Conservation (phyloP, 2,888 invertebrate genomes). For the Augiades crinisus region DNA sequence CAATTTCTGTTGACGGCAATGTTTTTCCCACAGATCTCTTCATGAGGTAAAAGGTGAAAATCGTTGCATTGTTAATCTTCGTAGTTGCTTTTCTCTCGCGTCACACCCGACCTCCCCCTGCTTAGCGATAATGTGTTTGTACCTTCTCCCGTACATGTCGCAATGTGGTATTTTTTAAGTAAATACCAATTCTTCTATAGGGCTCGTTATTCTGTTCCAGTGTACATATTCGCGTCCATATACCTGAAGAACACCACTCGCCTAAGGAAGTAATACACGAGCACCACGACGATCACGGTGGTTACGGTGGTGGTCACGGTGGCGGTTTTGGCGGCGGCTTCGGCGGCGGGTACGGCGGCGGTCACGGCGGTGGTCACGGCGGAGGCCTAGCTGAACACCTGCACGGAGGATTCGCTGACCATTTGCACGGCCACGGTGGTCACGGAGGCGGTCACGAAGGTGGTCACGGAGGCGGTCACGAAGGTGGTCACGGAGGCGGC, state of each 20-base stretch:
- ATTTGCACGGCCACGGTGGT: slow-evolving; percentile 42
- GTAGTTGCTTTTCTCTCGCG: slow-evolving; percentile 54
- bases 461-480: slow-evolving; percentile 24
- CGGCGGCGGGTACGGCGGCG: slow-evolving; percentile 42
- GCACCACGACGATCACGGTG: slow-evolving; percentile 57
- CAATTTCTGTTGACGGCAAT: slow-evolving; percentile 61
- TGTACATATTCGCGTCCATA: slow-evolving; percentile 80
- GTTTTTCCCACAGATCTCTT: slow-evolving; percentile 65
- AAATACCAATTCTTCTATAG: neutral
- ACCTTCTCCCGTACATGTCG: slow-evolving; percentile 26
- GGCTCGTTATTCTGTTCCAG: slow-evolving; percentile 56
- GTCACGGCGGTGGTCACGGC: slow-evolving; percentile 42
- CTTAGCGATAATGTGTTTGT: slow-evolving; percentile 50
- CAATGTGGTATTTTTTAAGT: slow-evolving; percentile 24
- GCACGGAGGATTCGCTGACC: slow-evolving; percentile 57
- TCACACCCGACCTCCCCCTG: slow-evolving; percentile 51
- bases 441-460: slow-evolving; percentile 27
- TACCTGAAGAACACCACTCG: slow-evolving; percentile 74
- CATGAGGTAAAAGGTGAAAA: slow-evolving; percentile 74
- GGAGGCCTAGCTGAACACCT: slow-evolving; percentile 46
- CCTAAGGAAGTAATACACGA: slow-evolving; percentile 72
- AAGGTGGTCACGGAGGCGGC: slow-evolving; percentile 25
- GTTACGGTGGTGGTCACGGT: slow-evolving; percentile 42
- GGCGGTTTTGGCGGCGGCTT: slow-evolving; percentile 42
- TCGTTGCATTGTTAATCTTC: slow-evolving; percentile 61